phyloP scores from a whole-genome alignment of 2,113 vertebrate species.

The Rousettus leschenaultii region DNA sequence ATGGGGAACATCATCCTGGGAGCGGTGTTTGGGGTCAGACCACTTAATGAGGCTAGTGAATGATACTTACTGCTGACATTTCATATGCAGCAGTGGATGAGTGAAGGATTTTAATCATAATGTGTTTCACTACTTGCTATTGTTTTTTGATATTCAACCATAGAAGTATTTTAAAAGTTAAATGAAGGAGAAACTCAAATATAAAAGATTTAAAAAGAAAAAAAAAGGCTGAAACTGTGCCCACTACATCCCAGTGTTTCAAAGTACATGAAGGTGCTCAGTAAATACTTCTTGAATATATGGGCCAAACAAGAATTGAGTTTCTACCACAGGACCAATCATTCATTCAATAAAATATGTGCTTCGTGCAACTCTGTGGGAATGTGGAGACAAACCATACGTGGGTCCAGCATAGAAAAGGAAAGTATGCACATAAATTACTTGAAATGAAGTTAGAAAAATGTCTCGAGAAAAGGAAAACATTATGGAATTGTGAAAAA shows the following conservation, averaged over 20 bases:
- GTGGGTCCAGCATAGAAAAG: background rate
- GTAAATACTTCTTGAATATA: background rate
- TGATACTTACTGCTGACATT: conserved; percentile 63
- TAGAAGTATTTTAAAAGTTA: conserved; percentile 74
- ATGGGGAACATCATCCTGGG: conserved; percentile 87
- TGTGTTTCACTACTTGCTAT: conserved; percentile 68
- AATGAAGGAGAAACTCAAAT: conserved; percentile 77
- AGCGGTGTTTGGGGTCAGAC: conserved; percentile 92
- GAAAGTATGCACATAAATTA: background rate
- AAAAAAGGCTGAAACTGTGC: conserved; percentile 17
- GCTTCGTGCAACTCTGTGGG: background rate
- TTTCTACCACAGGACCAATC: background rate
- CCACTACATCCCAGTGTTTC: background rate
- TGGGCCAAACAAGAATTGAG: background rate
- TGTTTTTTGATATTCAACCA: conserved; percentile 70
- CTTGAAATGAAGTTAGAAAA: conserved; percentile 11
- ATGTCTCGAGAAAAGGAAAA: conserved; percentile 9
- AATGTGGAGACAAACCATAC: background rate
- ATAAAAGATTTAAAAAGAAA: conserved; percentile 57
- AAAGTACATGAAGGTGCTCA: background rate
- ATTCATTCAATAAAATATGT: background rate
- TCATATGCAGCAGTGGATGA: conserved; percentile 72
- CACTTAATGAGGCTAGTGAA: conserved; percentile 81
- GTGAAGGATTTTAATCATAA: conserved; percentile 73
- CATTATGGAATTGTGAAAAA: background rate